phyloP scores from a whole-genome alignment of 1,140 invertebrate genomes.

The Drosophila quadrilineata region DNA sequence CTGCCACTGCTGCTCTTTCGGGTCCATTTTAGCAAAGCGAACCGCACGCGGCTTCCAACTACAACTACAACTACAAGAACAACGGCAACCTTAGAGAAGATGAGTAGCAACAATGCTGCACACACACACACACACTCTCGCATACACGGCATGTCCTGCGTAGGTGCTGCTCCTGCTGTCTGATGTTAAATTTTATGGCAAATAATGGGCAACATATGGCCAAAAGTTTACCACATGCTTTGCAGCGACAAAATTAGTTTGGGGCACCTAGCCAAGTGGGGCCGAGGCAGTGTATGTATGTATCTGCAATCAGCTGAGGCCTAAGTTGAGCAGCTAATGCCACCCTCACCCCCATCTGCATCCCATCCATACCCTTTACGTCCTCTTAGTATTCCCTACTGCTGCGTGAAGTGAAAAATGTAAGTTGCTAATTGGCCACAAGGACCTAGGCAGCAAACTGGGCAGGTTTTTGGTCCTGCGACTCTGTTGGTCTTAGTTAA shows the following conservation, averaged over 20 bases:
- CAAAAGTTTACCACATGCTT: slow-evolving; percentile 67
- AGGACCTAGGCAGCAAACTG: slow-evolving; percentile 27
- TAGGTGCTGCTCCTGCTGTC: slow-evolving; percentile 28
- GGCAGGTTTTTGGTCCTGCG: background rate
- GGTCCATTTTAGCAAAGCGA: slow-evolving; percentile 61
- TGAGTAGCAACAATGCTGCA: slow-evolving; percentile 34
- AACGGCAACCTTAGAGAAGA: too few relatives aligned
- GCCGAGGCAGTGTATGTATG: too few relatives aligned
- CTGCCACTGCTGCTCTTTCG: too few relatives aligned
- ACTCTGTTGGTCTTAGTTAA: slow-evolving; percentile 39
- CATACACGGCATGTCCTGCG: slow-evolving; percentile 14
- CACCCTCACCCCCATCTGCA: too few relatives aligned
- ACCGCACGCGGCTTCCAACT: slow-evolving; percentile 56
- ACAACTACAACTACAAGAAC: slow-evolving; percentile 36
- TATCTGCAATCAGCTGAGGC: slow-evolving; percentile 26
- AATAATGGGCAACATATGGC: slow-evolving; percentile 74
- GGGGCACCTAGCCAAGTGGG: too few relatives aligned
- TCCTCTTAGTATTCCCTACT: too few relatives aligned
- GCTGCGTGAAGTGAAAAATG: slow-evolving; percentile 39
- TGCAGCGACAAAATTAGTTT: slow-evolving; percentile 67
- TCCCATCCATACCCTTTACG: too few relatives aligned
- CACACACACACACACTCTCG: slow-evolving; percentile 13
- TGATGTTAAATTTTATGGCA: slow-evolving; percentile 65
- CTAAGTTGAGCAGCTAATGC: slow-evolving; percentile 34
- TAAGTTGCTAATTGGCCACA: slow-evolving; percentile 68